Evolutionary conservation across 2,113 vertebrate species (phyloP).

Genomic region (Trachemys scripta): DNA sequence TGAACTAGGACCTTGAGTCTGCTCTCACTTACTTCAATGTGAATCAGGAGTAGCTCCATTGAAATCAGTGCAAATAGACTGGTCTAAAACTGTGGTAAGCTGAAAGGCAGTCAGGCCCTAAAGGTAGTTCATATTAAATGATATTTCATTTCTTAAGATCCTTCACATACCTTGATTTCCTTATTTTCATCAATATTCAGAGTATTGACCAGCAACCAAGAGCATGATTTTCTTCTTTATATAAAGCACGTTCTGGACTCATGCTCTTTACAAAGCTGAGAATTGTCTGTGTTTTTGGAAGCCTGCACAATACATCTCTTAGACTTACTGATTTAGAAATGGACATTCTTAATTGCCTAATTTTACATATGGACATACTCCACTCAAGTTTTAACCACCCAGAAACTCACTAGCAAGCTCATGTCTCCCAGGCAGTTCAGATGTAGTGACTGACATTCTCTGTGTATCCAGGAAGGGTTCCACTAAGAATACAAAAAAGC

Average conservation of each 20-base stretch:
- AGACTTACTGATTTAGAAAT: slow-evolving; percentile 60
- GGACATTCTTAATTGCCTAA: slow-evolving; percentile 55
- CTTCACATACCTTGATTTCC: not conserved
- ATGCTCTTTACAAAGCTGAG: slow-evolving; percentile 18
- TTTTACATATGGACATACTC: slow-evolving; percentile 55
- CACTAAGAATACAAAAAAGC: slow-evolving; percentile 64
- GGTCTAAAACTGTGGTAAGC: slow-evolving; percentile 9
- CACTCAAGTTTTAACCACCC: slow-evolving; percentile 59
- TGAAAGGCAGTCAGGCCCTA: slow-evolving; percentile 4
- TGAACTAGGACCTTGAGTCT: slow-evolving; percentile 36
- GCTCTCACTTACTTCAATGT: slow-evolving; percentile 48
- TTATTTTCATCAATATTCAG: slow-evolving; percentile 1
- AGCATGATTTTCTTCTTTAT: slow-evolving; percentile 25
- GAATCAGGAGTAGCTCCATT: slow-evolving; percentile 52
- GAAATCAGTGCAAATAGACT: slow-evolving; percentile 4
- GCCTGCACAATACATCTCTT: slow-evolving; percentile 43
- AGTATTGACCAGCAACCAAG: slow-evolving; percentile 11
- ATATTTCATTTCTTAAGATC: slow-evolving; percentile 37
- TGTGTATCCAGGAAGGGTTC: slow-evolving; percentile 57
- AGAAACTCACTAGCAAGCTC: slow-evolving; percentile 63
- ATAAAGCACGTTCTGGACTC: slow-evolving; percentile 29
- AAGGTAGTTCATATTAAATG: slow-evolving; percentile 19
- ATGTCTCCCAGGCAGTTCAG: slow-evolving; percentile 63
- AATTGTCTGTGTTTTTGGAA: slow-evolving; percentile 46
- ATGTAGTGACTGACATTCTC: slow-evolving; percentile 67